phyloP scores from a whole-genome alignment of 2,797 vertebrate genomes.

The Amblyopsis hoosieri region DNA sequence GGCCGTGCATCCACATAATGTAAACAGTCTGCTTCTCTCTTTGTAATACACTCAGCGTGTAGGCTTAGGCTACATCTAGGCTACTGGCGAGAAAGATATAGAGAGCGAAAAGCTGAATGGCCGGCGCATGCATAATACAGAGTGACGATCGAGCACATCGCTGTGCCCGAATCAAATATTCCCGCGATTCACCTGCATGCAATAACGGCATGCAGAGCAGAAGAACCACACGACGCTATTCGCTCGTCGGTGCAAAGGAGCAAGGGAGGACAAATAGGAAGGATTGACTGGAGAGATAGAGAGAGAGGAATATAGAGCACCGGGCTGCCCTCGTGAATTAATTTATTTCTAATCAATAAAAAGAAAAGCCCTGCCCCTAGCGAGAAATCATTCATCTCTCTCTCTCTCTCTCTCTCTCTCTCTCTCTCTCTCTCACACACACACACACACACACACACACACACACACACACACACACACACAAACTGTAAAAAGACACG shows the following conservation, averaged over 20 bases:
- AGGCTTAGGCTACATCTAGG: too few species aligned
- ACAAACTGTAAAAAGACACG: constrained; percentile 43
- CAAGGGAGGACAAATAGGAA: constrained; percentile 45
- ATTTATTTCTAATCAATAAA: constrained; percentile 81
- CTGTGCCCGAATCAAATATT: constrained; percentile 72
- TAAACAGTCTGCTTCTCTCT: background rate
- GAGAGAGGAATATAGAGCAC: constrained; percentile 59
- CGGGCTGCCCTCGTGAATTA: constrained; percentile 75
- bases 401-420: constrained; percentile 1
- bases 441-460: constrained; percentile 3
- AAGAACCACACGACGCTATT: constrained; percentile 63
- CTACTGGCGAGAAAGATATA: background rate
- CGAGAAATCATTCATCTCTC: constrained; percentile 64
- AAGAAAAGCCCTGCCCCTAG: constrained; percentile 61
- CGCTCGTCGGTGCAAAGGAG: constrained; percentile 66
- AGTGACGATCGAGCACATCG: constrained; percentile 30
- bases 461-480: constrained; percentile 3
- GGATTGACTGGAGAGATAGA: constrained; percentile 48
- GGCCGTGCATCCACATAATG: constrained; percentile 4
- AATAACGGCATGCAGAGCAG: constrained; percentile 76
- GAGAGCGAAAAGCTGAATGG: constrained; percentile 9
- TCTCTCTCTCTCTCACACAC: background rate
- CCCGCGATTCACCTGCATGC: constrained; percentile 59
- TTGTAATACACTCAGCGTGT: background rate
- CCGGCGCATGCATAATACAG: constrained; percentile 39